Base-by-base conservation (phyloP, 1,140 invertebrate genomes). In the Drosophila gunungcola region DNA sequence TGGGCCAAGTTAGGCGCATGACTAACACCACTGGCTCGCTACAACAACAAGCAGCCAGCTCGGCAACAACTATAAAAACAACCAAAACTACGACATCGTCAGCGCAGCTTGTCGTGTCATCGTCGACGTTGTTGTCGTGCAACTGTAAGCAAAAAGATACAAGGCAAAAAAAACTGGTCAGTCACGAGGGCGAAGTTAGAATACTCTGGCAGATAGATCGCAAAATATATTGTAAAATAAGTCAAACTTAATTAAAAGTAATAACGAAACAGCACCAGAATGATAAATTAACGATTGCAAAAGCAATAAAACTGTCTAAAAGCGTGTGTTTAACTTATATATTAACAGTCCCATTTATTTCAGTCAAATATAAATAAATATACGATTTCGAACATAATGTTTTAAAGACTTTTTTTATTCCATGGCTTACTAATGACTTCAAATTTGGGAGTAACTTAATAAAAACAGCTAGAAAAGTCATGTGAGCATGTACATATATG, bases 1-100 rank as follows among this genome's bases (percentile, higher is more conserved):
- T 77, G 61, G 82, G 67, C 83, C 83, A 83, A 80, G 72, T 88
- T 88, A 89, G 86, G 83, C 68, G 83, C 85, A 88, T 88, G 84
- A 88, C 84, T 89, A 88, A 89, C 85, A 72, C 67, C 73, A 84
- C 82, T 77, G 84, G 83, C 80, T 69, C 83, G 78, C 81, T 69
- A 70, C 84, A 83, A 73, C 78, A 61, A 70, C 80, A 7, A 36
- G 10, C 78, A 57, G 67, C 80, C 13, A 51, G 13, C 9, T 36
- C 7, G 49, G 49, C 49, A 70, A 70, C 54, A 77, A 38, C 49
- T 51, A 60, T 58, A 73, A 56, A 60, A 65, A 55, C 54, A 49
- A 67, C 46, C 58, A 77, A 39, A 54, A 60, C 63, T 55, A 70
- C 57, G 70, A 74, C 82, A 81, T 73, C 72, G 72, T 54, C 73